These are phyloP conservation scores for Lepidonotus clava DNA, from an alignment of 2,888 invertebrate genomes.

Conservation along the genomic window DNA sequence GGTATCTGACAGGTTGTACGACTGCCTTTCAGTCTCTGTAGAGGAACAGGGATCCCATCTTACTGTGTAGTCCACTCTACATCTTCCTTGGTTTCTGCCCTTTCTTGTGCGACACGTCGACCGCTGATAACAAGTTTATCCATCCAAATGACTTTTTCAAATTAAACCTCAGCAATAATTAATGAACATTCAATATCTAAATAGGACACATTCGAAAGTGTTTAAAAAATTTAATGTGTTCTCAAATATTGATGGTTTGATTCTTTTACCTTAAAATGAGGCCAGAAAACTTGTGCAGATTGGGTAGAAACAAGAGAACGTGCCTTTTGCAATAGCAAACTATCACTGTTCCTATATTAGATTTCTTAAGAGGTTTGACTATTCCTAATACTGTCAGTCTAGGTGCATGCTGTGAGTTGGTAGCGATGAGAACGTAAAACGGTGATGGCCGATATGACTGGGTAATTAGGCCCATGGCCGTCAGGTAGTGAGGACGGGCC, in stretches of 20 bases:
- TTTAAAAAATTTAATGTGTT: not conserved
- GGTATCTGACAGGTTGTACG: not conserved
- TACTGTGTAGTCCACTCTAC: not conserved
- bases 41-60: not conserved
- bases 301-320: constrained; percentile 51
- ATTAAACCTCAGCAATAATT: not conserved
- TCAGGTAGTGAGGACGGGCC: too few relatives aligned
- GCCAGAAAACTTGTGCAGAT: constrained; percentile 17
- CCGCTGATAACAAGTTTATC: not conserved
- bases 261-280: not conserved
- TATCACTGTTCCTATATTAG: not conserved
- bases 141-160: not conserved
- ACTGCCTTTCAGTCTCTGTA: not conserved
- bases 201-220: not conserved
- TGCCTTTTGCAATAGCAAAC: constrained; percentile 9
- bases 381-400: not conserved
- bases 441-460: too few relatives aligned
- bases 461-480: too few relatives aligned
- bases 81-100: constrained; percentile 48
- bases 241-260: not conserved
- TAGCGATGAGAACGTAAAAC: not conserved
- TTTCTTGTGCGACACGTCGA: constrained; percentile 18
- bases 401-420: not conserved
- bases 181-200: not conserved
- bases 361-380: not conserved